Percentiles rank a stretch among this genome's conserved stretches.
Conservation (phyloP, 2,113 vertebrate genomes). For the Sminthopsis crassicaudata region DNA sequence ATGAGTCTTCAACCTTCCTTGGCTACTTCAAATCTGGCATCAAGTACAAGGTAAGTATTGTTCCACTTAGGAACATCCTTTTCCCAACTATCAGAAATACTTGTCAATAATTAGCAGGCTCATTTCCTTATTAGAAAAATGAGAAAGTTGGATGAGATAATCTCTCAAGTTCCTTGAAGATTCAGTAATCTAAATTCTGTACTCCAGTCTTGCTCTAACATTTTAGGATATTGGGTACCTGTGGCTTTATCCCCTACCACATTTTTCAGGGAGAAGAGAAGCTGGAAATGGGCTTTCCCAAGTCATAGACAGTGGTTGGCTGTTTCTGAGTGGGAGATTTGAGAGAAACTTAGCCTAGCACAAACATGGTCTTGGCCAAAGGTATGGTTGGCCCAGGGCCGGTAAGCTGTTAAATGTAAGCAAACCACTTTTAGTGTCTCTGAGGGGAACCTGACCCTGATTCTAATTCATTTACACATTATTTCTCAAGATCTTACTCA, state of each 20-base stretch:
- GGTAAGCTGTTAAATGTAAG: background rate
- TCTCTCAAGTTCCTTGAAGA: background rate
- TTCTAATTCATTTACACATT: constrained; percentile 7
- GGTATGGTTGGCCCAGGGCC: background rate
- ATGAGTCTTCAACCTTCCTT: constrained; percentile 93
- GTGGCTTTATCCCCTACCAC: constrained; percentile 32
- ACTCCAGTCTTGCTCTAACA: background rate
- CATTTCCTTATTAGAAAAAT: background rate
- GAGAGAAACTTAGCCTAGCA: background rate
- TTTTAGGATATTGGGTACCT: background rate
- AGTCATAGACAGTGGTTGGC: background rate
- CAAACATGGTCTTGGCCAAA: background rate
- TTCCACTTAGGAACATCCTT: background rate
- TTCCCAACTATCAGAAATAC: background rate
- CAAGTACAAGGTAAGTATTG: constrained; percentile 93
- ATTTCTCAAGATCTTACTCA: background rate
- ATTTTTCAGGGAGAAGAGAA: constrained; percentile 70
- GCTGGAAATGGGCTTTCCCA: constrained; percentile 70
- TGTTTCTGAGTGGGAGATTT: background rate
- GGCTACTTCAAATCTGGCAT: constrained; percentile 98
- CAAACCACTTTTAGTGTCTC: background rate
- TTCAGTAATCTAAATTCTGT: background rate
- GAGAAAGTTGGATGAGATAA: background rate
- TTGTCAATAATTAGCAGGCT: background rate
- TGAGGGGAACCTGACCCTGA: background rate